phyloP scores from a whole-genome alignment of 2,113 vertebrate species.

The Oreotragus oreotragus region DNA sequence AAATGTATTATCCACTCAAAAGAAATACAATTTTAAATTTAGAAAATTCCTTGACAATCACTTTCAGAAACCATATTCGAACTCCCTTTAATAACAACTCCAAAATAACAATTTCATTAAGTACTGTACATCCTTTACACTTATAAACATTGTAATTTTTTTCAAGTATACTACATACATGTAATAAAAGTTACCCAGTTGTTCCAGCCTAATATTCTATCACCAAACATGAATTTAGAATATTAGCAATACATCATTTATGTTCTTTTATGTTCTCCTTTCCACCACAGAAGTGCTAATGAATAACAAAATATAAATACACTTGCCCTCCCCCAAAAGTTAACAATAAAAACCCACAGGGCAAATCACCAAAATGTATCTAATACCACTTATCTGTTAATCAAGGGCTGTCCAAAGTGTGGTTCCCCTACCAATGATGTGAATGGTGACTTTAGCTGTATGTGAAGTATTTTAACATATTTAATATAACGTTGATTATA shows the following conservation, averaged over 20 bases:
- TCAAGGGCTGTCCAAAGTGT: background rate
- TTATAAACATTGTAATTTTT: background rate
- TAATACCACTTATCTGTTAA: background rate
- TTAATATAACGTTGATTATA: background rate
- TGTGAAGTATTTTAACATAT: background rate
- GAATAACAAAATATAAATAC: background rate
- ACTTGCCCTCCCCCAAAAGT: background rate
- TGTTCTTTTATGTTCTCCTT: background rate
- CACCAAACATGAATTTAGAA: background rate
- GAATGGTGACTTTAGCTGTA: background rate
- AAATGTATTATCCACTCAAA: background rate
- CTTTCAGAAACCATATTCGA: background rate
- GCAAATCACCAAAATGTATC: background rate
- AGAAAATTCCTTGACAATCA: background rate
- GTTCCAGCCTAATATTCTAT: background rate
- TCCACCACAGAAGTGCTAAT: background rate
- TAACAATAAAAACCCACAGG: background rate
- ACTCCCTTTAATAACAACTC: background rate
- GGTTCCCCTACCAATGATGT: background rate
- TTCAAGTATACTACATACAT: background rate
- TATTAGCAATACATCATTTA: background rate
- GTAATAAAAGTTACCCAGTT: background rate
- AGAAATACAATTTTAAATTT: conserved; percentile 9
- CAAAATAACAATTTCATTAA: background rate
- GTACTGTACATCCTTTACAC: background rate